Base-by-base conservation (phyloP, 1,140 invertebrate genomes). In the Drosophila baimaii region DNA sequence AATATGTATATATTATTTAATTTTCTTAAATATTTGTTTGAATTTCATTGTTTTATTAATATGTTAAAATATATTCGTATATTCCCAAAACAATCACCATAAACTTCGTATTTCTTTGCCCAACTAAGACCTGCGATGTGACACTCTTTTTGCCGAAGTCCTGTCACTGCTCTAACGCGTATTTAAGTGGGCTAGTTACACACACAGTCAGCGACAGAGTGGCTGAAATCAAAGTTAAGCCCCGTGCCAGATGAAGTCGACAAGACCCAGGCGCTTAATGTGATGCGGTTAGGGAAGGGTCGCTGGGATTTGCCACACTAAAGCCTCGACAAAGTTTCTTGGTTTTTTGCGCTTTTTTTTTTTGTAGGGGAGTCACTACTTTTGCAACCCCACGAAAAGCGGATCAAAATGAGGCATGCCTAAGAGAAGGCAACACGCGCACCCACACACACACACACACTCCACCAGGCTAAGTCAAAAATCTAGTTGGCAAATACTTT, bases 401-500 rank as follows among this genome's bases (percentile, higher is more conserved):
- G 69, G 69, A 72, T 72, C 69, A 71, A 47, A 49, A 35, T 47
- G 66, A 29, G 41, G 52, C 65, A 71, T 71, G 68, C 58, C 68
- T 75, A 55, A 65, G 58, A 56, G 44, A 66, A 41, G 64, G 37
- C 21, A 39, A 41, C 66, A n/a, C n/a, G n/a, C n/a, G n/a, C n/a
- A n/a, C n/a, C n/a, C n/a, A n/a, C n/a, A n/a, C n/a, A n/a, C n/a
- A n/a, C n/a, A n/a, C n/a, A 69, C 51, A 39, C 21, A 72, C 23
- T 44, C 37, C 3, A 46, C 62, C 77, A 78, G 69, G 77, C 54
- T 79, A 89, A 88, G 84, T 88, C 84, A 83, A 88, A 89, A 90
- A 89, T 89, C 84, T 81, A 81, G 80, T 89, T 89, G 80, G 77
- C 84, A 81, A 78, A 89, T 84, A 89, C 84, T 89, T 89, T 84